A percentile compares a stretch with the other conserved stretches of the same genome.
Evolutionary conservation across 2,113 vertebrate genomes (phyloP).

Genomic region (Atlantisia rogersi): DNA sequence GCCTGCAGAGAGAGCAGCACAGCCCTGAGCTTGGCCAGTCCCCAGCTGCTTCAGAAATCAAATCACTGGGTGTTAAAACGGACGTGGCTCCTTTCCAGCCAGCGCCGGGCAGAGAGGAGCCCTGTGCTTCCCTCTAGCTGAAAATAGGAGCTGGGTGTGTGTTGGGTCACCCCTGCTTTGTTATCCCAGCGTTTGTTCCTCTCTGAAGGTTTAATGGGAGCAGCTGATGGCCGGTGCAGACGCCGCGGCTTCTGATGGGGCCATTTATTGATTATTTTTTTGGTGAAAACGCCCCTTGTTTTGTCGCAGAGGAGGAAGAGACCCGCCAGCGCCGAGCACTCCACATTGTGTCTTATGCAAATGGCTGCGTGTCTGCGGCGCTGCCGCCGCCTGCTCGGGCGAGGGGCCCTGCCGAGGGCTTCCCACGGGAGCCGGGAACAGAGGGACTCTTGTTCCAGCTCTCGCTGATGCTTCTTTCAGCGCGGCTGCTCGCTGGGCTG

Average conservation of each 20-base stretch:
- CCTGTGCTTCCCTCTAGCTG: not conserved
- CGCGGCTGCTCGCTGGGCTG: accelerated
- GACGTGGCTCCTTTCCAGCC: not conserved
- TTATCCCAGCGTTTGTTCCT: not conserved
- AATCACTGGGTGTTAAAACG: not conserved
- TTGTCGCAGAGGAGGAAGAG: not conserved
- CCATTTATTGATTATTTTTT: not conserved
- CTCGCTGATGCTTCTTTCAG: not conserved
- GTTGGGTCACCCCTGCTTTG: not conserved
- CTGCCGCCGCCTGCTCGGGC: not conserved
- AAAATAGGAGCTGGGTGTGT: not conserved
- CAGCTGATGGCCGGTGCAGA: not conserved
- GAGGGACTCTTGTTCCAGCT: not conserved
- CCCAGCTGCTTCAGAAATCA: not conserved
- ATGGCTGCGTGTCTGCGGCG: not conserved
- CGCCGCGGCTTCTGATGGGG: accelerated
- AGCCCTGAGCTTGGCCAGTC: not conserved
- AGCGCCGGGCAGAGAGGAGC: not conserved
- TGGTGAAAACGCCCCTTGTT: not conserved
- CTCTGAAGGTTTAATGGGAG: not conserved
- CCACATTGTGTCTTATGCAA: not conserved
- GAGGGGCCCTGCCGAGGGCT: not conserved
- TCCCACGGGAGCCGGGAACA: not conserved
- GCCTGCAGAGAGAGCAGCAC: not conserved
- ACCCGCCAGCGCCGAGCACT: not conserved